A percentile compares a stretch with the other conserved stretches of the same genome.
Evolutionary conservation across 2,888 invertebrate genomes (phyloP).

Genomic region (Neoitamus cyanurus): DNA sequence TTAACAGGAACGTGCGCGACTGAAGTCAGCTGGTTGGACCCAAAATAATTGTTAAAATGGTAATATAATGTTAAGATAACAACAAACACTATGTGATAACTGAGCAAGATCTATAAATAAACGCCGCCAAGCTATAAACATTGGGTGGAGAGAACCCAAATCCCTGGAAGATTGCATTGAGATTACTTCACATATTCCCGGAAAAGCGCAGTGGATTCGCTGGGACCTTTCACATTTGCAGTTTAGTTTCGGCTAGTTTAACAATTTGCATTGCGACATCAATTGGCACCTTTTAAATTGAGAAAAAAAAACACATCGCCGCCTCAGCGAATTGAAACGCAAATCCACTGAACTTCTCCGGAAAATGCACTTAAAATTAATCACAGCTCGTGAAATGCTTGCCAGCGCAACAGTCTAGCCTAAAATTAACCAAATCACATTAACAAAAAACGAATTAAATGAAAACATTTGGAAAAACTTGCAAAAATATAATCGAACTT

Average conservation of each 20-base stretch:
- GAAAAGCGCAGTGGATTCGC: neutral
- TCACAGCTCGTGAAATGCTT: neutral
- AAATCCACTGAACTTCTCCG: neutral
- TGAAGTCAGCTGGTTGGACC: neutral
- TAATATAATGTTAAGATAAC: neutral
- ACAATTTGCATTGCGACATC: neutral
- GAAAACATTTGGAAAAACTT: neutral
- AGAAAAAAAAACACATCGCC: neutral
- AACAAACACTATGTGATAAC: neutral
- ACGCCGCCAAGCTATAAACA: neutral
- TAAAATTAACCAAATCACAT: slow-evolving; percentile 33
- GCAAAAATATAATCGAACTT: slow-evolving; percentile 45
- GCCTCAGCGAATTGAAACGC: neutral
- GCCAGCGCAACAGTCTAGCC: neutral
- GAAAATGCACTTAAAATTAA: neutral
- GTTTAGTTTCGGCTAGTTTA: neutral
- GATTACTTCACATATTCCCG: neutral
- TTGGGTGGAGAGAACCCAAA: neutral
- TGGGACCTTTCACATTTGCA: neutral
- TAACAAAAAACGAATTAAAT: slow-evolving; percentile 35
- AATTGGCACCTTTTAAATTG: neutral
- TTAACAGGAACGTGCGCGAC: too few relatives aligned
- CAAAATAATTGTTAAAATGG: neutral
- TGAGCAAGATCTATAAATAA: neutral
- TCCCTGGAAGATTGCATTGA: neutral